Evolutionary conservation across 2,888 invertebrate genomes (phyloP), one percentile per base, ranked within the genome.

Genomic region (Bhutanitis thaidina): DNA sequence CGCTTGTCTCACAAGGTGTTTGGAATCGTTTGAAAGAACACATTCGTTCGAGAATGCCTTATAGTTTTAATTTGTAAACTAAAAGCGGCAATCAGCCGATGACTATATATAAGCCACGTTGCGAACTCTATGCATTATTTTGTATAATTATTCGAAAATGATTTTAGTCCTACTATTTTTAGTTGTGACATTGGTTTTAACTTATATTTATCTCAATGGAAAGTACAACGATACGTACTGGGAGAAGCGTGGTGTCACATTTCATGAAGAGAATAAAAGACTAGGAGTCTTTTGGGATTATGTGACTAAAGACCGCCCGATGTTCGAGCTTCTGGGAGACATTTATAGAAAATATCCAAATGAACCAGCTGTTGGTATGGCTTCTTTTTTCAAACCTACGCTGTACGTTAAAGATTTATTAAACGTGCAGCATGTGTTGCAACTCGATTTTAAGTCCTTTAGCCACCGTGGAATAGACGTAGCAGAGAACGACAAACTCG

Each of bases 361-460:
- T 1, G 77, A 67, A 36, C 74, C 77, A 2, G 78, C 69, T 0
- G 63, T 78, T 0, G 79, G 69, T 2, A 20, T 77, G 0, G 77
- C 72, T 0, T 35, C 54, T 0, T 44, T 61, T 5, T 35, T 58
- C 1, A 50, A 44, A 5, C 67, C 64, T 4, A 37, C 55, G 0
- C 13, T 68, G 4, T 58, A 59, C n/a, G 55, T 68, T 1, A 56
- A 20, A 25, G 64, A 71, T 45, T 49, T 52, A 1, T 45, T 43
- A 1, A 58, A 58, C 30, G 43, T 55, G 10, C 54, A 54, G 27
- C 49, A 54, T 15, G 43, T 58, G 2, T n/a, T 16, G 43, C 1
- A 27, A 9, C 35, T 39, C 41, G 71, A 80, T 45, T 77, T 77
- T 49, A 62, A 67, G 2, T 62, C 71, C 2, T 80, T 80, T 51